Conservation (phyloP, 2,113 vertebrate genomes). For the Oreochromis aureus region DNA sequence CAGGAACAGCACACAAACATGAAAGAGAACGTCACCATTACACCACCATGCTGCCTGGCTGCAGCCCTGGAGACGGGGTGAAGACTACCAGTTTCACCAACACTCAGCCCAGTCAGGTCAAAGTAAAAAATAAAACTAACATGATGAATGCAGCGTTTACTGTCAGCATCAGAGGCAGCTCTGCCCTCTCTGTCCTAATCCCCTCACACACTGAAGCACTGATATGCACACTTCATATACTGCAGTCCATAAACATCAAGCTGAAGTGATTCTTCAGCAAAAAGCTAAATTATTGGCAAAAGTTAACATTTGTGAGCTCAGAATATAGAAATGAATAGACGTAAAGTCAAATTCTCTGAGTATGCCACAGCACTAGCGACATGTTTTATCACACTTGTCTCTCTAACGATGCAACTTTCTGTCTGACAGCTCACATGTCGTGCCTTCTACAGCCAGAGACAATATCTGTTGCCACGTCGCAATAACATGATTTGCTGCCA, state of each 20-base stretch:
- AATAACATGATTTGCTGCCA: not conserved
- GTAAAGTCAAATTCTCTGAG: not conserved
- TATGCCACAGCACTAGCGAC: not conserved
- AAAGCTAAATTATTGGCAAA: not conserved
- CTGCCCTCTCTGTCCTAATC: not conserved
- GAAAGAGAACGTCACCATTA: not conserved
- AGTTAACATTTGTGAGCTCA: not conserved
- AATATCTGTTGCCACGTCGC: not conserved
- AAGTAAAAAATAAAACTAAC: not conserved
- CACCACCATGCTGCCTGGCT: not conserved
- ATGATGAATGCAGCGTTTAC: not conserved
- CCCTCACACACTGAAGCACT: not conserved
- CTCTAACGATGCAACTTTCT: not conserved
- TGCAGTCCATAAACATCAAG: not conserved
- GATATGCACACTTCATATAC: not conserved
- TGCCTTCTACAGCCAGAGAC: not conserved
- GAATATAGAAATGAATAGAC: not conserved
- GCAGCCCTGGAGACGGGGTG: not conserved
- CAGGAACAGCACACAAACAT: not conserved
- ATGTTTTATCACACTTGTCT: not conserved
- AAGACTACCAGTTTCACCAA: not conserved
- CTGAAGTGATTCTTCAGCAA: accelerated
- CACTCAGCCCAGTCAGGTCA: not conserved
- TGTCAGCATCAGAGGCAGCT: not conserved
- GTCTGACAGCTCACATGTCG: not conserved